Percentiles rank a stretch among this genome's conserved stretches.
Conservation (phyloP, 2,113 vertebrate species). For the Tachuris rubrigastra region DNA sequence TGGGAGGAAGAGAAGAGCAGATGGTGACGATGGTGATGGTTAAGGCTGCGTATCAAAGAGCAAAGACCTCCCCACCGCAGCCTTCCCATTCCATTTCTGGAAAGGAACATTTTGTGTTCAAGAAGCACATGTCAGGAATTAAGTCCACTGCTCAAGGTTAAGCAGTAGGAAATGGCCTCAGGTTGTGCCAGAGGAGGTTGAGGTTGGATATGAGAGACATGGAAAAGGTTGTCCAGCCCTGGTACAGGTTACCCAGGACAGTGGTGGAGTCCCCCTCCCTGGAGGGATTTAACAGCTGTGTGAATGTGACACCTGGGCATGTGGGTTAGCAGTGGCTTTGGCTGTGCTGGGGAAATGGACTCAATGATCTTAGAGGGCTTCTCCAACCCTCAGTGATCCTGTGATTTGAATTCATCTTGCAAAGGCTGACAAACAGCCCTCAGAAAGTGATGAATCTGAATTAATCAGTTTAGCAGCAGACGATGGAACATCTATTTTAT, state of each 20-base stretch:
- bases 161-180: not conserved
- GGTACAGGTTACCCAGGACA: not conserved
- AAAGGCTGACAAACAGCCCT: not conserved
- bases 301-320: not conserved
- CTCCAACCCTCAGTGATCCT: not conserved
- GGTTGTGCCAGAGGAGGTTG: not conserved
- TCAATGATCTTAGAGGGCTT: not conserved
- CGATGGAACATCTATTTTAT: not conserved
- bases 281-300: not conserved
- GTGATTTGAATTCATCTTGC: not conserved
- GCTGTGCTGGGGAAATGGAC: not conserved
- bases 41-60: not conserved
- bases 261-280: not conserved
- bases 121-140: not conserved
- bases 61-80: not conserved
- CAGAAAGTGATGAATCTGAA: not conserved
- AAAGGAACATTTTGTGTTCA: not conserved
- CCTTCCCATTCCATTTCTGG: not conserved
- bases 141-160: not conserved
- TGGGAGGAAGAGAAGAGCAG: not conserved
- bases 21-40: not conserved
- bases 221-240: not conserved
- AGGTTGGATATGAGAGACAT: not conserved
- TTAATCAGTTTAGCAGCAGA: not conserved
- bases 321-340: not conserved